phyloP scores from a whole-genome alignment of 2,797 vertebrate species.

The Epinephelus malabaricus region DNA sequence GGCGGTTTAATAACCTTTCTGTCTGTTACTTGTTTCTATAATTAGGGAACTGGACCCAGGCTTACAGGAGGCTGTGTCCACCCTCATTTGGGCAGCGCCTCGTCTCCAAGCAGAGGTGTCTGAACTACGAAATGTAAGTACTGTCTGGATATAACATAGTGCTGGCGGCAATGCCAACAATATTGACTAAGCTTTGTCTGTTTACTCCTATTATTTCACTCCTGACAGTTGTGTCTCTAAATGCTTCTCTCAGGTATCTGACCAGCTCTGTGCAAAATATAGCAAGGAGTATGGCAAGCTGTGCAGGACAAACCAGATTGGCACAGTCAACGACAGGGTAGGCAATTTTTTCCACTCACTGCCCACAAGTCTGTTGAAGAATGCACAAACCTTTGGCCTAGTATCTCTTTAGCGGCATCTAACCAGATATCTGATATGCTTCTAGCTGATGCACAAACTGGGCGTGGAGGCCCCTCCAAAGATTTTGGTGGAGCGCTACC shows the following conservation, averaged over 20 bases:
- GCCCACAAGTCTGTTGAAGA: slow-evolving; percentile 12
- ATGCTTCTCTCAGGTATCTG: slow-evolving; percentile 90
- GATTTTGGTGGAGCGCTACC: slow-evolving; percentile 97
- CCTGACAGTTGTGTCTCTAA: slow-evolving; percentile 9
- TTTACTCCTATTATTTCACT: not conserved
- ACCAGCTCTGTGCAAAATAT: slow-evolving; percentile 98
- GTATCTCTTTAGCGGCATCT: not conserved
- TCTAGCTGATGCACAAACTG: slow-evolving; percentile 97
- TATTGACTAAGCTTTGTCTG: not conserved
- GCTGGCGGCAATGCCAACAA: not conserved
- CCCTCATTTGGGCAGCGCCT: slow-evolving; percentile 97
- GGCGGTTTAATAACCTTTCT: not conserved
- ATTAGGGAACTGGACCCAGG: slow-evolving; percentile 95
- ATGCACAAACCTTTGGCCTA: slow-evolving; percentile 2
- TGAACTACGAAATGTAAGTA: slow-evolving; percentile 95
- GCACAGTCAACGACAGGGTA: slow-evolving; percentile 98
- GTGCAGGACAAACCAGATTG: slow-evolving; percentile 98
- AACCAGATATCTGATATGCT: slow-evolving; percentile 36
- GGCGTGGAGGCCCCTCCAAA: slow-evolving; percentile 97
- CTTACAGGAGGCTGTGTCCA: slow-evolving; percentile 96
- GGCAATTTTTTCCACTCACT: slow-evolving; percentile 14
- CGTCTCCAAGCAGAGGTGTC: slow-evolving; percentile 94
- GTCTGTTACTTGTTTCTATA: slow-evolving; percentile 1
- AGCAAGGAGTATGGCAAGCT: slow-evolving; percentile 99
- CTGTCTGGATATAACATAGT: not conserved